These are phyloP conservation scores for Petrocephalus schoutedeni DNA, from an alignment of 2,797 vertebrate species.

Conservation along the genomic window DNA sequence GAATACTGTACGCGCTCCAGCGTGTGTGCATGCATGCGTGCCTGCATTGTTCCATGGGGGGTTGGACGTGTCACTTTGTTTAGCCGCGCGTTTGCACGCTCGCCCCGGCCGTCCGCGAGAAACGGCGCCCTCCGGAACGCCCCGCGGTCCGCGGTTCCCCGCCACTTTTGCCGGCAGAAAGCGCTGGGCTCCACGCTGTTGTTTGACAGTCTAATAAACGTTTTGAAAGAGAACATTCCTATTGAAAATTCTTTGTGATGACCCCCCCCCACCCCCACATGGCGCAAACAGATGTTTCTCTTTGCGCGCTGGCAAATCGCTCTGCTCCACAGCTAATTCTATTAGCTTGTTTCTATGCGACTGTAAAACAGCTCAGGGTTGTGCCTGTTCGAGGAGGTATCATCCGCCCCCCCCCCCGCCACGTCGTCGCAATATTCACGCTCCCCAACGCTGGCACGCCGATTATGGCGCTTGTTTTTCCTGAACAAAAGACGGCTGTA, in stretches of 20 bases:
- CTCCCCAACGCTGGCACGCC: slow-evolving; percentile 23
- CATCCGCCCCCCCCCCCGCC: neutral
- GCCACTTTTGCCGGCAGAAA: slow-evolving; percentile 23
- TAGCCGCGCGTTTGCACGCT: neutral
- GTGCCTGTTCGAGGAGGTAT: neutral
- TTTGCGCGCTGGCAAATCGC: slow-evolving; percentile 24
- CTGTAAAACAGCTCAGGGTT: slow-evolving; percentile 24
- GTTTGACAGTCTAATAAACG: slow-evolving; percentile 39
- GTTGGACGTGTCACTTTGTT: neutral
- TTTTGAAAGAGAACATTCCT: slow-evolving; percentile 38
- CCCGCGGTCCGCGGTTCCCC: neutral
- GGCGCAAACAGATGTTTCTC: slow-evolving; percentile 40
- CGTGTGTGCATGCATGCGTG: neutral
- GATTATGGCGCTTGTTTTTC: neutral
- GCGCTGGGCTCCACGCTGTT: slow-evolving; percentile 23
- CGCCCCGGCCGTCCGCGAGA: neutral
- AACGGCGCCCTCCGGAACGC: slow-evolving; percentile 23
- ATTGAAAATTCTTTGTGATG: slow-evolving; percentile 28
- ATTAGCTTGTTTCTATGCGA: slow-evolving; percentile 15
- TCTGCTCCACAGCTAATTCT: slow-evolving; percentile 18
- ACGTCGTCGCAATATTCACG: slow-evolving; percentile 23
- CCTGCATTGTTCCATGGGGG: neutral
- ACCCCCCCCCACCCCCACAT: slow-evolving; percentile 25
- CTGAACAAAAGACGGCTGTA: neutral
- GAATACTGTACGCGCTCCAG: neutral